A percentile compares a stretch with the other conserved stretches of the same genome.
Evolutionary conservation across 1,140 invertebrate species (phyloP).

Genomic region (Camponotus pennsylvanicus): DNA sequence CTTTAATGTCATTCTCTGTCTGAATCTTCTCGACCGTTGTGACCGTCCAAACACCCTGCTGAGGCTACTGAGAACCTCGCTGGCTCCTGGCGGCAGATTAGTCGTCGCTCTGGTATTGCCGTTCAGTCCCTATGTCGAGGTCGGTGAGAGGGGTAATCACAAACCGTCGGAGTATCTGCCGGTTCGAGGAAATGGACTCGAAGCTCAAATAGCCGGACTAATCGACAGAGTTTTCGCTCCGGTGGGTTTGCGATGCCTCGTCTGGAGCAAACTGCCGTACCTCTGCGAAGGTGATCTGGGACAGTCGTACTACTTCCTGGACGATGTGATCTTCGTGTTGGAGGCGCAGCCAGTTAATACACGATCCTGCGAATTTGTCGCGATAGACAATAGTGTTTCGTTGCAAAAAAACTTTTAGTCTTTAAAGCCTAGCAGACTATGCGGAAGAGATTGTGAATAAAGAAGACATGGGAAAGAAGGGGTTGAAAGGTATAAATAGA

Average conservation of each 20-base stretch:
- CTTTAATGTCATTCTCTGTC: conserved; percentile 94
- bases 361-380: conserved; percentile 35
- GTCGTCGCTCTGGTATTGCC: conserved; percentile 95
- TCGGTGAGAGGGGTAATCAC: conserved; percentile 89
- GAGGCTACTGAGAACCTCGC: conserved; percentile 88
- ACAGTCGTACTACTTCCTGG: conserved; percentile 96
- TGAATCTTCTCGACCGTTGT: conserved; percentile 97
- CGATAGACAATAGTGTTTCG: not conserved
- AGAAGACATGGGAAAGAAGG: no score
- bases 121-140: conserved; percentile 96
- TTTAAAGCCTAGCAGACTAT: not conserved
- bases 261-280: conserved; percentile 95
- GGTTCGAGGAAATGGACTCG: conserved; percentile 91
- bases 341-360: conserved; percentile 79
- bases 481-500: no score
- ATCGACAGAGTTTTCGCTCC: conserved; percentile 90
- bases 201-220: conserved; percentile 92
- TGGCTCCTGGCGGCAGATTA: conserved; percentile 90
- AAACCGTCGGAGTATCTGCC: conserved; percentile 91
- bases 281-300: conserved; percentile 97
- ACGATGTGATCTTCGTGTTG: conserved; percentile 94
- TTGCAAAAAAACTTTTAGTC: conserved; percentile 19
- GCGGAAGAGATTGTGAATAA: not conserved
- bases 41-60: conserved; percentile 92
- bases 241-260: conserved; percentile 90